These are phyloP conservation scores for Tyrannus savana DNA, from an alignment of 2,113 vertebrate species.

Conservation along the genomic window DNA sequence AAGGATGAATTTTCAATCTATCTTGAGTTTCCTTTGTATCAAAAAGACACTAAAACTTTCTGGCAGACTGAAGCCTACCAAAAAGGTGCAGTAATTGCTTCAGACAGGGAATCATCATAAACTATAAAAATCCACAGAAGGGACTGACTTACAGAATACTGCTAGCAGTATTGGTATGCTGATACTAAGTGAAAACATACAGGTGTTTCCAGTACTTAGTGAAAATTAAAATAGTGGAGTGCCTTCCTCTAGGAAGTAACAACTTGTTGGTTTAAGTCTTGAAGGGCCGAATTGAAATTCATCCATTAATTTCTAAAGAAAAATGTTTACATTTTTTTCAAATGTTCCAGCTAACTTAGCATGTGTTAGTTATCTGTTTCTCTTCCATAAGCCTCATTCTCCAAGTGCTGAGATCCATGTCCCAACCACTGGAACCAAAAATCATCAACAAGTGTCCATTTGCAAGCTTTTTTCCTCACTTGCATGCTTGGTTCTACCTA, in stretches of 20 bases:
- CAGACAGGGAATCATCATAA: not conserved
- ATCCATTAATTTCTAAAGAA: conserved; percentile 8
- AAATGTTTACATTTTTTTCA: not conserved
- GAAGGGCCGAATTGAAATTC: not conserved
- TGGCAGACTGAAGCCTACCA: not conserved
- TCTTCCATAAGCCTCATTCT: not conserved
- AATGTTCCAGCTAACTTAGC: not conserved
- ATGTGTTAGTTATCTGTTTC: conserved; percentile 5
- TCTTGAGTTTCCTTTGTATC: not conserved
- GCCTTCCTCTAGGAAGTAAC: not conserved
- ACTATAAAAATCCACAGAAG: not conserved
- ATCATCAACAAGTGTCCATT: not conserved
- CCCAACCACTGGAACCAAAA: not conserved
- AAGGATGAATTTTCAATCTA: not conserved
- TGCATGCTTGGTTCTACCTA: not conserved
- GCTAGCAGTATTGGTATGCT: not conserved
- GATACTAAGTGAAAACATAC: not conserved
- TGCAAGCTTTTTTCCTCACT: not conserved
- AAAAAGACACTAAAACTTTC: not conserved
- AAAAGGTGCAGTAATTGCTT: not conserved
- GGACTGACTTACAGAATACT: not conserved
- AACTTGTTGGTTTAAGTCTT: conserved; percentile 8
- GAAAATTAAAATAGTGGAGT: not conserved
- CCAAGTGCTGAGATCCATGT: not conserved
- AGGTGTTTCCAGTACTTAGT: not conserved